Conservation (phyloP, 2,113 vertebrate genomes). For the Trematomus loennbergii region DNA sequence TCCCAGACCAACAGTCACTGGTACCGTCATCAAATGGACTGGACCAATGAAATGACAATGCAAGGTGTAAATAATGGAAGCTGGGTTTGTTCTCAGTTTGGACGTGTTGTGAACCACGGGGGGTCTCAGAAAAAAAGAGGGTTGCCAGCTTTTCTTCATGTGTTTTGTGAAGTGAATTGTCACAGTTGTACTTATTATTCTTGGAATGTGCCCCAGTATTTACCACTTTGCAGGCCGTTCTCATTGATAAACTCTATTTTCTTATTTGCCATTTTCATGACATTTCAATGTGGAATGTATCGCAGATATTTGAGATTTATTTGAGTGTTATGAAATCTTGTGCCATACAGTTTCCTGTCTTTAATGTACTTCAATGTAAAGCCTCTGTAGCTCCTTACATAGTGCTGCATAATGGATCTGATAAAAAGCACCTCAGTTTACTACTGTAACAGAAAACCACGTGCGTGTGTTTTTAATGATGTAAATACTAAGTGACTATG, state of each 20-base stretch:
- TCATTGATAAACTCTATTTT: neutral
- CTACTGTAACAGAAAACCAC: constrained; percentile 24
- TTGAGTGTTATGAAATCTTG: neutral
- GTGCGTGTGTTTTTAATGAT: neutral
- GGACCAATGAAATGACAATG: neutral
- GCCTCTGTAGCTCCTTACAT: neutral
- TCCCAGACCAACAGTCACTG: constrained; percentile 9
- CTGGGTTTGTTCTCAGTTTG: neutral
- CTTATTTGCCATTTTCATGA: neutral
- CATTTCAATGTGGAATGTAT: neutral
- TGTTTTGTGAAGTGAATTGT: constrained; percentile 26
- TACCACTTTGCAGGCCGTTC: neutral
- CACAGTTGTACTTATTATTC: constrained; percentile 1
- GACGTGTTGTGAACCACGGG: neutral
- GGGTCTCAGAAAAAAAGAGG: constrained; percentile 1
- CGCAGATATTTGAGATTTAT: constrained; percentile 6
- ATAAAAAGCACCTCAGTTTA: constrained; percentile 3
- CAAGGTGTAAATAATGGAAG: constrained; percentile 27
- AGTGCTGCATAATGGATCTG: neutral
- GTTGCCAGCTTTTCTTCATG: neutral
- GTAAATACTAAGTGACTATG: constrained; percentile 19
- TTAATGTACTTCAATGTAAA: neutral
- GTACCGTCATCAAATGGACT: neutral
- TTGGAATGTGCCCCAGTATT: constrained; percentile 6
- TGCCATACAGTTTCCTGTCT: neutral